Base-by-base conservation (phyloP, 2,888 invertebrate genomes). In the Erebia ligea region DNA sequence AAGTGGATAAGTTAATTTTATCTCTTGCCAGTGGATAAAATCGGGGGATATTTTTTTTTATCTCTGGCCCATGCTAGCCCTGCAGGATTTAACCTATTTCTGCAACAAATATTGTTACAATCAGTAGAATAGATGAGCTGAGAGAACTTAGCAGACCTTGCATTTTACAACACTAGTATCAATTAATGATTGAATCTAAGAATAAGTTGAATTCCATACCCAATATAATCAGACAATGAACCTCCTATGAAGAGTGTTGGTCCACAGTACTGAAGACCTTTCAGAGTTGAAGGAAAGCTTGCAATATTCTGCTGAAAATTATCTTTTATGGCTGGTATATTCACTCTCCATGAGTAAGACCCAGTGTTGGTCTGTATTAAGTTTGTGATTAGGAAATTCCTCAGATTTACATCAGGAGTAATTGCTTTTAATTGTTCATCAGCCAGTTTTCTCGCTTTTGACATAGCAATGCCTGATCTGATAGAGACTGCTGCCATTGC, bases 231-330 rank as follows among this genome's bases (percentile, higher is more conserved):
- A 1, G 98, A 98, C n/a, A 95, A 91, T 15, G 92, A 95, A 67
- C 99, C 99, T 74, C 96, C 97, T 71, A 99, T 91, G 86, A 99
- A 99, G 8, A 98, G 85, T 0, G 97, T 96, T 2, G 97, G 96
- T 3, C 97, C 97, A 72, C 89, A 84, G 80, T 94, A 96, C 74
- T 94, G 92, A 15, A 92, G 82, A 1, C 91, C 91, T 77, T 82
- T 88, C 78, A 92, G 75, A 75, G 84, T 89, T 6, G 93, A 79
- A 0, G 97, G 97, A 87, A 97, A 97, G 34, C 85, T 84, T 4
- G 95, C 94, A 66, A 98, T 94, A 52, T 95, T 90, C 1, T 93
- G 85, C 21, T 92, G 84, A 77, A 97, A 96, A 82, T 96, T 96
- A 9, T 94, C 89, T 68, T 95, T 93, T 62, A 99, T 87, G 3